Percentiles rank a stretch among this genome's conserved stretches.
Conservation (phyloP, 2,888 invertebrate genomes). For the Hirtodrosophila histrioides region DNA sequence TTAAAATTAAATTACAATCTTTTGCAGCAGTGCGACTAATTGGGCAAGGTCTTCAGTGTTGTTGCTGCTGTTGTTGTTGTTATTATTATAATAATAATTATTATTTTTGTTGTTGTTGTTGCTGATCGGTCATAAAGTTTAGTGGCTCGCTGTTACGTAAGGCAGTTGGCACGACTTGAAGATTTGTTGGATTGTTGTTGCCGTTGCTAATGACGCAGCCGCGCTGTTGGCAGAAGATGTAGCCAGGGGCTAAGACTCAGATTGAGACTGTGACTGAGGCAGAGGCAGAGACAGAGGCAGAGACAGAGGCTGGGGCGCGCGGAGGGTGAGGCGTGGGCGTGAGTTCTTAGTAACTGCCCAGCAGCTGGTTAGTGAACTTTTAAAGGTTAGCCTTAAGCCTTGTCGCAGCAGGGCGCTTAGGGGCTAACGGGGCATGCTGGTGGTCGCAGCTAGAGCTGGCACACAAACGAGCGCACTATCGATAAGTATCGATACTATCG, state of each 20-base stretch:
- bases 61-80: slow-evolving; percentile 8
- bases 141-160: slow-evolving; percentile 38
- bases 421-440: slow-evolving; percentile 12
- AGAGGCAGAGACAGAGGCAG: too few relatives aligned
- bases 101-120: slow-evolving; percentile 1
- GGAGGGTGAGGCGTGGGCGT: slow-evolving; percentile 34
- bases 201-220: slow-evolving; percentile 12
- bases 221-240: slow-evolving; percentile 10
- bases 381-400: slow-evolving; percentile 47
- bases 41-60: slow-evolving; percentile 67
- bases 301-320: neutral
- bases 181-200: slow-evolving; percentile 6
- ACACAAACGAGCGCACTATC: too few relatives aligned
- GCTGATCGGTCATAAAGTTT: slow-evolving; percentile 48
- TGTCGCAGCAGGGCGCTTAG: slow-evolving; percentile 45
- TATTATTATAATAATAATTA: too few relatives aligned
- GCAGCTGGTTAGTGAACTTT: slow-evolving; percentile 53
- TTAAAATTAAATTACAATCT: slow-evolving; percentile 47
- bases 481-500: too few relatives aligned
- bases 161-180: slow-evolving; percentile 9
- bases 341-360: slow-evolving; percentile 28
- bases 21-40: slow-evolving; percentile 50
- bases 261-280: too few relatives aligned
- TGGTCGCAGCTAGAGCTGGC: neutral
- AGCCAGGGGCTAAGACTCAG: neutral